Evolutionary conservation across 1,140 invertebrate species (phyloP).

Genomic region (Hycleus cichorii): DNA sequence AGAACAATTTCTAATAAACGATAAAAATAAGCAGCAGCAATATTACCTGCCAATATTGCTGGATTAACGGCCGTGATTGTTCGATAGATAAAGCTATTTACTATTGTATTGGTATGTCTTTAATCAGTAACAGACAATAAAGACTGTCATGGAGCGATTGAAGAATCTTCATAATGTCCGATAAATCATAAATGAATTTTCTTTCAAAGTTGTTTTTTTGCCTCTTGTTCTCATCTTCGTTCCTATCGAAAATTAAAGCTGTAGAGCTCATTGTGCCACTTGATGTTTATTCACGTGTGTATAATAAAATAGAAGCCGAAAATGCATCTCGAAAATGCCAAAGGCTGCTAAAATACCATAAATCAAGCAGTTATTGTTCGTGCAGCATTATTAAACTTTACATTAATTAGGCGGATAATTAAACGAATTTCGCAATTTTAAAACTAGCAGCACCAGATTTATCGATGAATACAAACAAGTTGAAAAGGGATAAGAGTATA

Average conservation of each 20-base stretch:
- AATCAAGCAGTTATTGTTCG: slow-evolving; percentile 13
- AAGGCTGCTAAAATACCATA: neutral
- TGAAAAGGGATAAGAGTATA: too few relatives aligned
- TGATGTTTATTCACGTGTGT: slow-evolving; percentile 2
- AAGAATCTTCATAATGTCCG: too few relatives aligned
- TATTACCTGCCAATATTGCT: slow-evolving; percentile 33
- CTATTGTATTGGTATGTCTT: slow-evolving; percentile 4
- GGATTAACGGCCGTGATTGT: slow-evolving; percentile 32
- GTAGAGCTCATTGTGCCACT: neutral
- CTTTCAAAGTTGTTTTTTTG: too few relatives aligned
- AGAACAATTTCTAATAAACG: slow-evolving; percentile 29
- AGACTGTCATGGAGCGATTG: too few relatives aligned
- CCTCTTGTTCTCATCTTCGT: too few relatives aligned
- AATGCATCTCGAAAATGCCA: too few relatives aligned
- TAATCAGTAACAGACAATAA: neutral
- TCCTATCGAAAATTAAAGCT: too few relatives aligned
- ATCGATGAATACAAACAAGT: too few relatives aligned
- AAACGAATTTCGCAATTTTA: slow-evolving; percentile 24
- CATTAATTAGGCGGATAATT: slow-evolving; percentile 25
- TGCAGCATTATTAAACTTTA: slow-evolving; percentile 22
- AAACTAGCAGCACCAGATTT: slow-evolving; percentile 2
- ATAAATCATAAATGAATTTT: too few relatives aligned
- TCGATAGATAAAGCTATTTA: slow-evolving; percentile 10
- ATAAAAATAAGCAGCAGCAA: slow-evolving; percentile 30
- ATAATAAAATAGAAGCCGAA: neutral